Conservation (phyloP, 2,113 vertebrate genomes). For the Dascyllus trimaculatus region DNA sequence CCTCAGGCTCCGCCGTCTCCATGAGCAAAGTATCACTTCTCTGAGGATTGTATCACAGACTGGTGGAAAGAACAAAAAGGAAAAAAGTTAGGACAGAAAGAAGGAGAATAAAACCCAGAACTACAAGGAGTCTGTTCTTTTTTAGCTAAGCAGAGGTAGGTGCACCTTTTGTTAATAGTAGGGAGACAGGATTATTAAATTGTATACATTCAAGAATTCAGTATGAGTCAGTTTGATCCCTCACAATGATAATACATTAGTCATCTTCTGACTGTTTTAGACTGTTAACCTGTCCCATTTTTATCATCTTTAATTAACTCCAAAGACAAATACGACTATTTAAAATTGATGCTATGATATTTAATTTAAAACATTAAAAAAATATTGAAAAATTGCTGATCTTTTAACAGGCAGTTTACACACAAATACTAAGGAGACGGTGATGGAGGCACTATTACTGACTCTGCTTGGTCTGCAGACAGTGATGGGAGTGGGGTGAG, state of each 20-base stretch:
- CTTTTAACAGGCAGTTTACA: slow-evolving; percentile 24
- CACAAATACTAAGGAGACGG: slow-evolving; percentile 20
- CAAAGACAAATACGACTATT: neutral
- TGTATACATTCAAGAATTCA: neutral
- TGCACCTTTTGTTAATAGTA: neutral
- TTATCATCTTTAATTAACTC: neutral
- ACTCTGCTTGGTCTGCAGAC: slow-evolving; percentile 70
- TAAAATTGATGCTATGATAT: neutral
- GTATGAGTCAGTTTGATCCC: neutral
- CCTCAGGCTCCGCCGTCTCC: neutral
- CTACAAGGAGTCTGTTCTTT: neutral
- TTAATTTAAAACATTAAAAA: too few species aligned
- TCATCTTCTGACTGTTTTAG: neutral
- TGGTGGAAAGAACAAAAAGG: slow-evolving; percentile 12
- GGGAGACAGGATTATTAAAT: neutral
- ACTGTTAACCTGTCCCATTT: neutral
- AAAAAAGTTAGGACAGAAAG: neutral
- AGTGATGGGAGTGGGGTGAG: slow-evolving; percentile 82
- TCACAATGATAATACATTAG: neutral
- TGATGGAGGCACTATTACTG: slow-evolving; percentile 72
- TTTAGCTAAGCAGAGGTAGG: slow-evolving; percentile 53
- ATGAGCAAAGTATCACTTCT: slow-evolving; percentile 39
- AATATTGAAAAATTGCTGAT: neutral
- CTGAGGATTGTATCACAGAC: slow-evolving; percentile 15
- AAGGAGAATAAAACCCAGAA: neutral